Percentiles rank a stretch among this genome's conserved stretches.
Conservation (phyloP, 2,888 invertebrate species). For the Mimumesa dahlbomi region DNA sequence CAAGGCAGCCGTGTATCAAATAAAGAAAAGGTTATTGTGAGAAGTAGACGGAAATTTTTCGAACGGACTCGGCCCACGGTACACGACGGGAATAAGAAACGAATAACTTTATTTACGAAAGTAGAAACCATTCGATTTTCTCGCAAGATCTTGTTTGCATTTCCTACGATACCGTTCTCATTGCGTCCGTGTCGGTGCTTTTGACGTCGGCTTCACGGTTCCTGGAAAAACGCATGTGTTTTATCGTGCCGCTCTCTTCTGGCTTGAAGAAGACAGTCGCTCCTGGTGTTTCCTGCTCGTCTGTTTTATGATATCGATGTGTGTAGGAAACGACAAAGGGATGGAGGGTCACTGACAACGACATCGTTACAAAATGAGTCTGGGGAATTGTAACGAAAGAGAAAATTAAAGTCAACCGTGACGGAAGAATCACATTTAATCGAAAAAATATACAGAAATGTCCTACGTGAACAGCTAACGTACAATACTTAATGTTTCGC, state of each 20-base stretch:
- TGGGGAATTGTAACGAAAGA: constrained; percentile 19
- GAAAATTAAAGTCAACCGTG: not conserved
- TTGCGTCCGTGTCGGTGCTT: constrained; percentile 30
- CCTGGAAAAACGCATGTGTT: constrained; percentile 31
- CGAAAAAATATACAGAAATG: no score
- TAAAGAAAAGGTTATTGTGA: constrained; percentile 1
- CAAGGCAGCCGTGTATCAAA: not conserved
- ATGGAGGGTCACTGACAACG: constrained; percentile 32
- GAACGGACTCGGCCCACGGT: not conserved
- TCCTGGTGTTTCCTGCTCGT: not conserved
- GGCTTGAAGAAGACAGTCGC: constrained; percentile 1
- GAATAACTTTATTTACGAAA: constrained; percentile 18
- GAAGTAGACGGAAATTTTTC: not conserved
- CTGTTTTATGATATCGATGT: not conserved
- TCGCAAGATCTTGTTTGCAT: constrained; percentile 20
- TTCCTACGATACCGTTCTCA: constrained; percentile 16
- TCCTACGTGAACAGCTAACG: not conserved
- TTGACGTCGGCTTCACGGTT: constrained; percentile 2
- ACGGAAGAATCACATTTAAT: constrained; percentile 20
- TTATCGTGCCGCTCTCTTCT: not conserved
- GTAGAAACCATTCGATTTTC: constrained; percentile 9
- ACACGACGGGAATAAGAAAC: not conserved
- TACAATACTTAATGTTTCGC: not conserved
- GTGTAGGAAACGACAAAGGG: constrained; percentile 10
- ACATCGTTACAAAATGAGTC: constrained; percentile 27